Conservation (phyloP, 2,888 invertebrate species). For the Mythimna albipuncta region DNA sequence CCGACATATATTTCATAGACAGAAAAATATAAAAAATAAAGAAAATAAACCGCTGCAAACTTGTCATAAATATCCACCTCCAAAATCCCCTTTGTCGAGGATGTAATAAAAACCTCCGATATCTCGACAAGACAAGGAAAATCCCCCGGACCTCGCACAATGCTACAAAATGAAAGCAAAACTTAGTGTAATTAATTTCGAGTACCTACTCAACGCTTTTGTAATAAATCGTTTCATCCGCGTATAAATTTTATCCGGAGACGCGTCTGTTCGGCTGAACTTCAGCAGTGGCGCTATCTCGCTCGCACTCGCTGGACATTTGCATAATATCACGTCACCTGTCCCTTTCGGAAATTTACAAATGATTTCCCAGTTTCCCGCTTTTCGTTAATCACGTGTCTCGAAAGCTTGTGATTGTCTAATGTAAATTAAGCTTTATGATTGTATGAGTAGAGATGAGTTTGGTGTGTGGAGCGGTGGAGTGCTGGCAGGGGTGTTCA, state of each 20-base stretch:
- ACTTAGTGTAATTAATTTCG: slow-evolving; percentile 88
- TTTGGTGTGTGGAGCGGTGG: slow-evolving; percentile 57
- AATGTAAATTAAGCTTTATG: slow-evolving; percentile 69
- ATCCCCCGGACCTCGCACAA: slow-evolving; percentile 76
- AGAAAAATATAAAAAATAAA: slow-evolving; percentile 68
- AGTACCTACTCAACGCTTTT: slow-evolving; percentile 90
- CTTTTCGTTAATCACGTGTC: slow-evolving; percentile 88
- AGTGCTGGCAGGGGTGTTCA: slow-evolving; percentile 74
- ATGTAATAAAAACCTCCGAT: slow-evolving; percentile 77
- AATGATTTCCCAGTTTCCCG: slow-evolving; percentile 89
- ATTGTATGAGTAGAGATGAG: slow-evolving; percentile 67
- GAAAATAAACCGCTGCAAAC: slow-evolving; percentile 72
- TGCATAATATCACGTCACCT: slow-evolving; percentile 87
- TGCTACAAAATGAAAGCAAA: slow-evolving; percentile 85
- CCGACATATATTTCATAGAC: slow-evolving; percentile 69
- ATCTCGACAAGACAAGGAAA: slow-evolving; percentile 78
- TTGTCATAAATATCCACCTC: slow-evolving; percentile 76
- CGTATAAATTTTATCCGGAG: slow-evolving; percentile 86
- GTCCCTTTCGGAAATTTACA: slow-evolving; percentile 87
- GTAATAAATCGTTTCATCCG: slow-evolving; percentile 90
- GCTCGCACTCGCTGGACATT: slow-evolving; percentile 76
- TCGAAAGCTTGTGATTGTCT: slow-evolving; percentile 69
- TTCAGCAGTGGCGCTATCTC: slow-evolving; percentile 77
- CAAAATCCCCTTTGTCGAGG: slow-evolving; percentile 69
- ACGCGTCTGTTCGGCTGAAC: slow-evolving; percentile 77